Percentiles rank a stretch among this genome's conserved stretches.
Conservation (phyloP, 1,140 invertebrate genomes). For the Brachystomella parvula region DNA sequence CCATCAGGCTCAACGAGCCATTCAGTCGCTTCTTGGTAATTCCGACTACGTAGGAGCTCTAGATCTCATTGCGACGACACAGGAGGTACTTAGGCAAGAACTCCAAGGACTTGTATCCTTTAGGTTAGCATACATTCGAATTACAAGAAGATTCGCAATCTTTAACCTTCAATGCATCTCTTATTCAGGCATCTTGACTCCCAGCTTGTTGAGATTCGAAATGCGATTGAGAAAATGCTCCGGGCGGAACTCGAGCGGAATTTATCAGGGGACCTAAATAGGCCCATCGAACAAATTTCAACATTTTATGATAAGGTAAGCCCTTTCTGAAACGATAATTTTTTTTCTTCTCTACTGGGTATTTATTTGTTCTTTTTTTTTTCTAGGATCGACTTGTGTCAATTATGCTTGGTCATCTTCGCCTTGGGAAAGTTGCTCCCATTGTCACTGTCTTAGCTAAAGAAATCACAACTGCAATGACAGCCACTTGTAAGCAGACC, state of each 20-base stretch:
- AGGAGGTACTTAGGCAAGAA: slow-evolving; percentile 66
- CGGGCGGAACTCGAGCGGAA: slow-evolving; percentile 89
- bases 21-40: slow-evolving; percentile 86
- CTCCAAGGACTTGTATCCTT: slow-evolving; percentile 36
- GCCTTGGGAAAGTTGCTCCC: slow-evolving; percentile 40
- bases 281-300: slow-evolving; percentile 61
- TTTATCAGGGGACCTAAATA: slow-evolving; percentile 81
- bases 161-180: neutral
- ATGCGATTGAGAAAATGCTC: slow-evolving; percentile 93
- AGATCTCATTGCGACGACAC: slow-evolving; percentile 91
- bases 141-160: neutral
- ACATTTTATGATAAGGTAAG: slow-evolving; percentile 47
- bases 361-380: slow-evolving; percentile 8
- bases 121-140: slow-evolving; percentile 10
- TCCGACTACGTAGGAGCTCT: slow-evolving; percentile 96
- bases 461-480: slow-evolving; percentile 37
- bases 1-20: slow-evolving; percentile 93
- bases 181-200: slow-evolving; percentile 30
- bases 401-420: slow-evolving; percentile 42
- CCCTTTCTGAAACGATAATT: slow-evolving; percentile 6
- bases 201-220: slow-evolving; percentile 84
- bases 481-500: slow-evolving; percentile 35
- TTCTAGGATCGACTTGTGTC: slow-evolving; percentile 40
- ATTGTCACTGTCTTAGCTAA: slow-evolving; percentile 33
- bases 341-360: neutral